Evolutionary conservation across 2,888 invertebrate genomes (phyloP).

Genomic region (Acronicta alni): DNA sequence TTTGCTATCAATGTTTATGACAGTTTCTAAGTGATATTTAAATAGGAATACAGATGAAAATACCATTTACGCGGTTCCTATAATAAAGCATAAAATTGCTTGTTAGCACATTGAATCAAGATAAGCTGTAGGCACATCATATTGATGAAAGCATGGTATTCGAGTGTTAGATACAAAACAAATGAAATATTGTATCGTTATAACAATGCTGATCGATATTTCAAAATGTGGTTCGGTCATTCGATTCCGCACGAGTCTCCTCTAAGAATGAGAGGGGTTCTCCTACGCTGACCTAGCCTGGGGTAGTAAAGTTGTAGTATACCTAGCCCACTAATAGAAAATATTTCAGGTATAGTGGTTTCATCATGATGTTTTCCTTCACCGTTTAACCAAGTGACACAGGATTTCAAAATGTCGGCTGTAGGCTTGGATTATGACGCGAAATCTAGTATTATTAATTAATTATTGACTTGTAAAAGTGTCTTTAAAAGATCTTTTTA

Average conservation of each 20-base stretch:
- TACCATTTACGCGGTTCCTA: slow-evolving; percentile 4
- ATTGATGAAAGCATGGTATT: slow-evolving; percentile 21
- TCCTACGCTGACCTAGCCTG: too few relatives aligned
- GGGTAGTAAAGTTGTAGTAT: too few relatives aligned
- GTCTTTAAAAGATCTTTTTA: too few relatives aligned
- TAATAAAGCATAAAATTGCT: slow-evolving; percentile 20
- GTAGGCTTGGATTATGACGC: too few relatives aligned
- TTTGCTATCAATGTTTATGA: neutral
- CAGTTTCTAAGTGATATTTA: slow-evolving; percentile 15
- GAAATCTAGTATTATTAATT: too few relatives aligned
- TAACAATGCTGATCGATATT: slow-evolving; percentile 1
- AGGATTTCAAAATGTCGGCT: too few relatives aligned
- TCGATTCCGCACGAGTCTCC: neutral
- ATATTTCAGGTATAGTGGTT: too few relatives aligned
- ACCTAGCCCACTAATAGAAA: too few relatives aligned
- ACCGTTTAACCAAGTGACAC: too few relatives aligned
- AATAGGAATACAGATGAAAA: slow-evolving; percentile 24
- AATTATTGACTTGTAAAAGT: too few relatives aligned
- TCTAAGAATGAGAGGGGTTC: too few relatives aligned
- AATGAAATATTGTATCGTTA: neutral
- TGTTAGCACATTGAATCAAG: slow-evolving; percentile 20
- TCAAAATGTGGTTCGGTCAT: slow-evolving; percentile 2
- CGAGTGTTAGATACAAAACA: neutral
- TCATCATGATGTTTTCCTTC: too few relatives aligned
- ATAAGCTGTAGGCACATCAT: slow-evolving; percentile 20